phyloP scores from a whole-genome alignment of 2,888 invertebrate genomes.

The Drosophila kuntzei region DNA sequence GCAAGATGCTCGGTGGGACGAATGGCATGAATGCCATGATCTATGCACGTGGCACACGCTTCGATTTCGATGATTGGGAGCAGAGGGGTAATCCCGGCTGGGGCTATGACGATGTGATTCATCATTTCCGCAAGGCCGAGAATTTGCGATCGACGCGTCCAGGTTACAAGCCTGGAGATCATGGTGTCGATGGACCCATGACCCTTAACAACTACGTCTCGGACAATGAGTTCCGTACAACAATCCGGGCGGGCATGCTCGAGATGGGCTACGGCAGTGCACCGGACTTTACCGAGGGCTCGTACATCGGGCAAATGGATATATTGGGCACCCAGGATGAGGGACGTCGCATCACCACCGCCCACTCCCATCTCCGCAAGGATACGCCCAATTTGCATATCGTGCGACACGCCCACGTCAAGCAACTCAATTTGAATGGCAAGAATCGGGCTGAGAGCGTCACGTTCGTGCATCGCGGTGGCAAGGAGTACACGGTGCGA shows the following conservation, averaged over 20 bases:
- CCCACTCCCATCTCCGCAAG: slow-evolving; percentile 90
- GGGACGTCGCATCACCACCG: slow-evolving; percentile 92
- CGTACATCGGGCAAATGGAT: slow-evolving; percentile 94
- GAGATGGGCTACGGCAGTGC: slow-evolving; percentile 92
- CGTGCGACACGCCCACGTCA: slow-evolving; percentile 87
- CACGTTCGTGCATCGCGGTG: slow-evolving; percentile 86
- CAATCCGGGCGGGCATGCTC: slow-evolving; percentile 92
- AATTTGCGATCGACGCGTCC: slow-evolving; percentile 87
- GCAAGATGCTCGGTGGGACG: slow-evolving; percentile 89
- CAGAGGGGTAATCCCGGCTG: slow-evolving; percentile 88
- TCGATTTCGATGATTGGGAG: slow-evolving; percentile 90
- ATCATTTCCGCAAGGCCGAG: slow-evolving; percentile 93
- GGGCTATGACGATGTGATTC: slow-evolving; percentile 91
- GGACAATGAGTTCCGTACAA: slow-evolving; percentile 89
- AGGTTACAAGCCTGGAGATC: slow-evolving; percentile 84
- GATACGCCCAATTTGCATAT: slow-evolving; percentile 87
- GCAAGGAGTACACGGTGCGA: slow-evolving; percentile 85
- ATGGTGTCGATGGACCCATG: slow-evolving; percentile 88
- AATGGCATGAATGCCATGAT: slow-evolving; percentile 89
- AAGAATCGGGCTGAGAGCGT: slow-evolving; percentile 86
- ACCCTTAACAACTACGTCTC: slow-evolving; percentile 88
- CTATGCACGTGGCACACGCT: slow-evolving; percentile 88
- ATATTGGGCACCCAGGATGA: slow-evolving; percentile 94
- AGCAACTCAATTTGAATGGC: slow-evolving; percentile 87
- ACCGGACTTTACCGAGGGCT: slow-evolving; percentile 92